Evolutionary conservation across 2,113 vertebrate genomes (phyloP), one percentile per base, ranked within the genome.

Genomic region (Crypturellus undulatus): DNA sequence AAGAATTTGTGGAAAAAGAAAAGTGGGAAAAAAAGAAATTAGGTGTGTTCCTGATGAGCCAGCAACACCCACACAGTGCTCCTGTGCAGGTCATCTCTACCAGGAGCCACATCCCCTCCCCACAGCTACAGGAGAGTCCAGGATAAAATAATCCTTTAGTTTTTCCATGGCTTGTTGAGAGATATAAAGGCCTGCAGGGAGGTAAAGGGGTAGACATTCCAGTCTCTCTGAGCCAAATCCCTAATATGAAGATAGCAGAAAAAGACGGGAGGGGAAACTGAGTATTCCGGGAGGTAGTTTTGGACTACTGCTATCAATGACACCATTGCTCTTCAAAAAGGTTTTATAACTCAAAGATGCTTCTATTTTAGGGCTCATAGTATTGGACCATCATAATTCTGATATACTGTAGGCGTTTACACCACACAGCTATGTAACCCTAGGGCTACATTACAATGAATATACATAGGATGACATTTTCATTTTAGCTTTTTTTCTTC

Each of bases 391-490:
- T 45, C 63, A 90, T 28, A 78, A 78, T 49, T 68, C 24, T 80
- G 72, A 80, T 4, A 26, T 68, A 63, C 21, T 75, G 24, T 47
- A 75, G 30, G 56, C 60, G 63, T 34, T 90, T 75, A 78, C 42
- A 89, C 86, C 95, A 90, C 45, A 69, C 2, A 88, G 58, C 77
- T 81, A 25, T 71, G 69, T 60, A 90, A 88, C 68, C 77, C 42
- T 28, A 59, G 28, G 83, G 83, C 85, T 78, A 78, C 34, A 32
- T 38, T 78, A 70, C 36, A 54, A 30, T 32, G 26, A 93, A 90
- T 84, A 86, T 17, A 90, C 43, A 70, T 10, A 93, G 18, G 25
- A 92, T 60, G 64, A 51, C 64, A 78, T 90, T 88, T 92, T 88
- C 32, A 75, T 64, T 94, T 84, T 32, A 80, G 64, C 5, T 10